Base-by-base conservation (phyloP, 2,888 invertebrate genomes). In the Phoenoteleia sp. region DNA sequence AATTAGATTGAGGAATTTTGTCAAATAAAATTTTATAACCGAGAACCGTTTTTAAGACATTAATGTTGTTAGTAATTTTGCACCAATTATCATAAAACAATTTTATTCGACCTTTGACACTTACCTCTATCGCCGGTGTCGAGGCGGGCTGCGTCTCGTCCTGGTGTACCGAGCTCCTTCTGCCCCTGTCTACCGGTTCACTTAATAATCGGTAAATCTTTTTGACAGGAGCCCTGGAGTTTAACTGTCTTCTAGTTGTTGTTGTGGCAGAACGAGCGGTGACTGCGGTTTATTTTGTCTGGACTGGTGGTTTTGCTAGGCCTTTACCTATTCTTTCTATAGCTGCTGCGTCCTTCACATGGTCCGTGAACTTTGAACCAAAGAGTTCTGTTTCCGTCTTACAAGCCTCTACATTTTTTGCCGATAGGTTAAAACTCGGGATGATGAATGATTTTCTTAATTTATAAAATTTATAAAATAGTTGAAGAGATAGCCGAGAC, bases 141-240 rank as follows among this genome's bases (percentile, higher is more conserved):
- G 33, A 33, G 33, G 33, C 5, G 33, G 33, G 33, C 33, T 33
- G 33, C 33, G 33, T 33, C 33, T 5, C 9, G 33, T 23, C 25
- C 21, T 25, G 52, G 25, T 5, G 9, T 52, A 9, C 17, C 56
- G 52, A 25, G 13, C 4, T 52, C n/a, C 29, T 9, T 56, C 17
- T 17, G 52, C 52, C 52, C 25, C 52, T 52, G 52, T 25, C 52
- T 11, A 4, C n/a, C 25, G 52, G 25, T 23, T 52, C 25, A n/a
- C 6, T 25, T n/a, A 33, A 9, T 33, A 5, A 5, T 33, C 9
- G 9, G 23, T 3, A 5, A 13, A 9, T 25, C n/a, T 52, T 52
- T 13, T 21, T 23, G 52, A 25, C 52, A 52, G 52, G 52, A 13
- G 52, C 25, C 25, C n/a, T 52, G 52, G 52, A 52, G 52, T 52